Evolutionary conservation across 2,888 invertebrate species (phyloP), one percentile per base, ranked within the genome.

Genomic region (Trachelus troglodyta): DNA sequence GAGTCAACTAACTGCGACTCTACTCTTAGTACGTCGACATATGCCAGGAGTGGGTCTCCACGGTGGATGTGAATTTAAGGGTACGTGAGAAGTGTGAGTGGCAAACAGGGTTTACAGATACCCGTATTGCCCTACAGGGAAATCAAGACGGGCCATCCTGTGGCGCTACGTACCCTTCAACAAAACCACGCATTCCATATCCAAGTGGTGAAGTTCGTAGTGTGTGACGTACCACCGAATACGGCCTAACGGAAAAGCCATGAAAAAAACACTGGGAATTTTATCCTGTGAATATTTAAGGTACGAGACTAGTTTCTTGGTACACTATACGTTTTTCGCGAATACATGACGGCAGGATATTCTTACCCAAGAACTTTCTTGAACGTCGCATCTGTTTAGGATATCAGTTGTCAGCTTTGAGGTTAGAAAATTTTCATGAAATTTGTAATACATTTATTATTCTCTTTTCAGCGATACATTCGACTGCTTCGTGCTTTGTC

Each of bases 91-190:
- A 71, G 31, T 31, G 71, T 33, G 71, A 71, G 71, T 71, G 71
- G 71, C 71, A 34, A 71, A 71, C 71, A 71, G 73, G 77, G 81
- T 79, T 81, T 80, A 79, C 77, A 77, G 79, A 81, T 81, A 76
- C 79, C 75, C 81, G 80, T 83, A 85, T 81, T 85, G 81, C 85
- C 78, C 86, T 86, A 83, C 81, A 79, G 86, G 86, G 86, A 86
- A 86, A 86, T 86, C 86, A 86, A 83, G 83, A 35, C 78, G 79
- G 78, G 77, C 71, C 71, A 34, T 71, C 33, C 33, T 71, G 71
- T 34, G 31, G 71, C 71, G 31, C 31, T 31, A 31, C 71, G 71
- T 31, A 71, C 34, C 71, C 71, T 34, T 34, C 56, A 56, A 56
- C 56, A 56, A 56, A 56, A 56, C 56, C 56, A 56, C 56, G 56